Conservation (phyloP, 2,113 vertebrate genomes). For the Cromileptes altivelis region DNA sequence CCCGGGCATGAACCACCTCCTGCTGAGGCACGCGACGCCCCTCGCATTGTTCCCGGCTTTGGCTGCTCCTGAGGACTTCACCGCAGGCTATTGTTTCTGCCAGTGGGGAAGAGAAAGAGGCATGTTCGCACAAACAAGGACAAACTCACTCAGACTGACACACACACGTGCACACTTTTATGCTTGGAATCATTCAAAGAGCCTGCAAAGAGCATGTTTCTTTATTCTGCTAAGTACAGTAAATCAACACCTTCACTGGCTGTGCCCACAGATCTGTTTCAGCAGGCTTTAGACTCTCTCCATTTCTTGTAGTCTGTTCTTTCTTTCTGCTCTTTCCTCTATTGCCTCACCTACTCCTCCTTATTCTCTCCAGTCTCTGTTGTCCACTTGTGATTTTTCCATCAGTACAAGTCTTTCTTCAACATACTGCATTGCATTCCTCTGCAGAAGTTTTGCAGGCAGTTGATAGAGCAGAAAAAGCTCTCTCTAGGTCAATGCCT, state of each 20-base stretch:
- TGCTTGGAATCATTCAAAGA: background rate
- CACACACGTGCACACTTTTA: slow-evolving; percentile 9
- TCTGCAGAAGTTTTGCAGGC: slow-evolving; percentile 1
- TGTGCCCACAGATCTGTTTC: slow-evolving; percentile 5
- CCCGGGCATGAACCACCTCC: slow-evolving; percentile 50
- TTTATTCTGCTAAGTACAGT: slow-evolving; percentile 9
- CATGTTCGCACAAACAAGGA: slow-evolving; percentile 55
- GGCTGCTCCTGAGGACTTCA: slow-evolving; percentile 60
- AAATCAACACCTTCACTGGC: background rate
- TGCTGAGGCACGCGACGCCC: slow-evolving; percentile 53
- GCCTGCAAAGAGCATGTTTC: background rate
- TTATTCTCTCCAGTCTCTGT: background rate
- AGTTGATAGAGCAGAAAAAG: no score
- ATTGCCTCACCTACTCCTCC: background rate
- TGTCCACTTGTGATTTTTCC: background rate
- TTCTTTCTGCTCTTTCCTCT: background rate
- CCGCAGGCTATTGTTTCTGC: slow-evolving; percentile 63
- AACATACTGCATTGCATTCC: background rate
- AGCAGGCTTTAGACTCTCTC: slow-evolving; percentile 11
- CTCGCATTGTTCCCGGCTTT: slow-evolving; percentile 55
- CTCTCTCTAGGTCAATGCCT: background rate
- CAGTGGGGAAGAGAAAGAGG: slow-evolving; percentile 50
- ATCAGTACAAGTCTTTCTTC: background rate
- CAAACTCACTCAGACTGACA: slow-evolving; percentile 24
- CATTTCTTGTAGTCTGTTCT: background rate